phyloP scores from a whole-genome alignment of 2,113 vertebrate species.

The Nerophis lumbriciformis region DNA sequence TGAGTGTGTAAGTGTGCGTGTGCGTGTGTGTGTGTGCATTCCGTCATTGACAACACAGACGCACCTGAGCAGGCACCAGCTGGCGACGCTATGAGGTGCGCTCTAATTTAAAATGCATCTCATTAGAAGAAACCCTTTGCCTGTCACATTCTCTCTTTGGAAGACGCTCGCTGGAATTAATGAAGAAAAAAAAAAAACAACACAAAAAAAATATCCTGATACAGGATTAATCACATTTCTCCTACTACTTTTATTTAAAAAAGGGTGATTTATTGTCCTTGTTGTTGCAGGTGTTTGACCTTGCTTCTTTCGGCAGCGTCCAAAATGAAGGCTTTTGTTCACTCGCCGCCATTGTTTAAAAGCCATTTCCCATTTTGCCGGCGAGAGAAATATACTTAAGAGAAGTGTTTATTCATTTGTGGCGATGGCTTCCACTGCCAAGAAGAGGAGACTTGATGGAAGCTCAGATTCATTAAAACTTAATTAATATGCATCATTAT shows the following conservation, averaged over 20 bases:
- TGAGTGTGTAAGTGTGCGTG: slow-evolving; percentile 11
- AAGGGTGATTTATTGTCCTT: slow-evolving; percentile 30
- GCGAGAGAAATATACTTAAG: slow-evolving; percentile 91
- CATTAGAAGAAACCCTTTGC: slow-evolving; percentile 66
- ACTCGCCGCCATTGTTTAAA: slow-evolving; percentile 71
- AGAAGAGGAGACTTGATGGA: slow-evolving; percentile 99
- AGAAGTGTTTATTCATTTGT: slow-evolving; percentile 99
- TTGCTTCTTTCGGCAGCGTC: slow-evolving; percentile 49
- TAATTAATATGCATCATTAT: slow-evolving; percentile 99
- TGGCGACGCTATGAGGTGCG: slow-evolving; percentile 68
- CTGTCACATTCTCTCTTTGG: slow-evolving; percentile 54
- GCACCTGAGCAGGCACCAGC: slow-evolving; percentile 72
- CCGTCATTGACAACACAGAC: slow-evolving; percentile 60
- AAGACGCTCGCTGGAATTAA: slow-evolving; percentile 53
- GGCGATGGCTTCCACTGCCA: slow-evolving; percentile 99
- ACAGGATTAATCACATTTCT: background rate
- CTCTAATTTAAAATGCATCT: slow-evolving; percentile 71
- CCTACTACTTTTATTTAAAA: slow-evolving; percentile 15
- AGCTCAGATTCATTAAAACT: slow-evolving; percentile 99
- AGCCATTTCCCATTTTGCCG: slow-evolving; percentile 83
- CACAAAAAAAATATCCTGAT: slow-evolving; percentile 15
- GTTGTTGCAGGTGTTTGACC: slow-evolving; percentile 49
- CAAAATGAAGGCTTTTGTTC: slow-evolving; percentile 78
- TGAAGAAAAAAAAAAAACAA: slow-evolving; percentile 33
- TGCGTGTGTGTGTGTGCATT: slow-evolving; percentile 30